Base-by-base conservation (phyloP, 2,888 invertebrate genomes). In the Elegia similella region DNA sequence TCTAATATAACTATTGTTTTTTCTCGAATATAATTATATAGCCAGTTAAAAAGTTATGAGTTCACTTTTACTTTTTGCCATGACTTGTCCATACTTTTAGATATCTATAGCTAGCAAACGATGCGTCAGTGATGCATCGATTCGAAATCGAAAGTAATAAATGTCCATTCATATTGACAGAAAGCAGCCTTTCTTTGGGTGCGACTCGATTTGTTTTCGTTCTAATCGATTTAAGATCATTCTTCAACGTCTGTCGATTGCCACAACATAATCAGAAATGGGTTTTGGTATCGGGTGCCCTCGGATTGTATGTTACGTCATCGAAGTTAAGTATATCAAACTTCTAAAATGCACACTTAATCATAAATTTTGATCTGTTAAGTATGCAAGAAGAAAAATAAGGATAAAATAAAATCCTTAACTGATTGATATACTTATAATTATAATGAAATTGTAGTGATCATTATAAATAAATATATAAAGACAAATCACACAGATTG, bases 111-210 rank as follows among this genome's bases (percentile, higher is more conserved):
- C 6, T 42, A 15, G 15, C 38, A 48, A 56, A 56, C 48, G 30
- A 48, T 47, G 47, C 30, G 29, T 42, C 42, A 32, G 32, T 56
- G 56, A 56, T 56, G 23, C 42, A 48, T 56, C 48, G 48, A 56
- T 48, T 52, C 48, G 53, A 56, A 58, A 55, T 53, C 47, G 59
- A 57, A 59, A 60, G 59, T 52, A 32, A 38, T 55, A 53, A 47
- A 55, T 55, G 54, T 44, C 46, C 54, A 55, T 55, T 55, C 54
- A 55, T 17, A 46, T 44, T 55, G 54, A 55, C 54, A 55, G 53
- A 42, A 30, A 44, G 29, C 29, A 53, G 54, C 43, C 54, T 44
- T 46, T 44, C 16, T 16, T 29, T 55, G 15, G 29, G 16, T 44
- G 54, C 17, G 34, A 46, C 54, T 55, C 34, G 30, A 55, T 55